phyloP scores from a whole-genome alignment of 1,140 invertebrate species.

The Brachionus rotundiformis region DNA sequence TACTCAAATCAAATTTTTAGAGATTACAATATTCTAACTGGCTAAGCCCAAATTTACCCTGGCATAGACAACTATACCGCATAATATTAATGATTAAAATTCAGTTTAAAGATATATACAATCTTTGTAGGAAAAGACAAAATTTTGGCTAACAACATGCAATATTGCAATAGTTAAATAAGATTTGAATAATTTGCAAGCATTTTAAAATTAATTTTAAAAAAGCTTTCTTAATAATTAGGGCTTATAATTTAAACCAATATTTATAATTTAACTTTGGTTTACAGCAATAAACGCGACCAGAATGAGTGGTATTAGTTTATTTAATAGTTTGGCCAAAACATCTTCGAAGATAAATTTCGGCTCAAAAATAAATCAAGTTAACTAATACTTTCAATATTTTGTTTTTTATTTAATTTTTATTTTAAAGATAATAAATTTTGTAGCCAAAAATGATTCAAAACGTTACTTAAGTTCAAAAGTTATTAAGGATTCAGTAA shows the following conservation, averaged over 20 bases:
- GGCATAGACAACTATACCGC: no score
- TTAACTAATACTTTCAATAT: background rate
- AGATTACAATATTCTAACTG: no score
- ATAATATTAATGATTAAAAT: no score
- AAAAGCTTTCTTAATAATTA: constrained; percentile 14
- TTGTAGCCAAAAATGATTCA: constrained; percentile 17
- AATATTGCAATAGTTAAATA: constrained; percentile 25
- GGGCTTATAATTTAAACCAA: background rate
- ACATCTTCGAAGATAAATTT: background rate
- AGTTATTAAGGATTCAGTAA: constrained; percentile 12
- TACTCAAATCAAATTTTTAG: no score
- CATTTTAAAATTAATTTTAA: background rate
- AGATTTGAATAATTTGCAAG: background rate
- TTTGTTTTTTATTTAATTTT: background rate
- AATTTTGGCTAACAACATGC: background rate
- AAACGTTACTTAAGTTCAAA: constrained; percentile 17
- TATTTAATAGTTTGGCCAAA: background rate
- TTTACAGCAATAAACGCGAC: background rate
- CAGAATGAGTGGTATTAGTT: constrained; percentile 25
- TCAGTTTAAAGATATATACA: background rate
- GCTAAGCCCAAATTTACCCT: no score
- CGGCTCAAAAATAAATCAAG: constrained; percentile 6
- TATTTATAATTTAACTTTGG: background rate
- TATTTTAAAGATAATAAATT: background rate
- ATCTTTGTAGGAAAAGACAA: background rate